phyloP scores from a whole-genome alignment of 1,140 invertebrate species.

The Nomia melanderi region DNA sequence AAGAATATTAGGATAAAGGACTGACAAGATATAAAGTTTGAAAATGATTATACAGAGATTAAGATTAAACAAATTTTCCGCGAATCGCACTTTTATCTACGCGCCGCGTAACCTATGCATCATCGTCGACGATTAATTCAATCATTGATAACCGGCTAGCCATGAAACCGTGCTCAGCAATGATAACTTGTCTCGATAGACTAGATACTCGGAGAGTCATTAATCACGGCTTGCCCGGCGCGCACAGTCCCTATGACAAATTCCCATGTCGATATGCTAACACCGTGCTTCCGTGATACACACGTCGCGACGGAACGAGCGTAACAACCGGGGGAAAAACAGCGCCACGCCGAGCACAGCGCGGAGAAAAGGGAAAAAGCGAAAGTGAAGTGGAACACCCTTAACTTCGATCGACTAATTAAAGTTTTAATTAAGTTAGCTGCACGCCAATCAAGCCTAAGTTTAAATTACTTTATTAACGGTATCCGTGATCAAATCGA shows the following conservation, averaged over 20 bases:
- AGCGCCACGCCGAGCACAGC: too few relatives aligned
- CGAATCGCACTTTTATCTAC: too few relatives aligned
- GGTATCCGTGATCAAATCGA: slow-evolving; percentile 25
- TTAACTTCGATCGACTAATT: slow-evolving; percentile 34
- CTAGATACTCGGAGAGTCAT: not conserved
- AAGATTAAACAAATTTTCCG: too few relatives aligned
- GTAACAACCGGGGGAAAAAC: not conserved
- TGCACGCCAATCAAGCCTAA: slow-evolving; percentile 13
- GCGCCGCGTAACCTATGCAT: too few relatives aligned
- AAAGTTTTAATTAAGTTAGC: slow-evolving; percentile 35
- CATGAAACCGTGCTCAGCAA: not conserved
- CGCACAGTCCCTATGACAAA: not conserved
- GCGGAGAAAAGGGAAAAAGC: not conserved
- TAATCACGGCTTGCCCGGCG: not conserved
- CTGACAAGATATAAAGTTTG: too few relatives aligned
- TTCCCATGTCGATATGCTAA: not conserved
- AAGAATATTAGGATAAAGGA: too few relatives aligned
- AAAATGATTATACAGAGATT: too few relatives aligned
- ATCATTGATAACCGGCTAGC: not conserved
- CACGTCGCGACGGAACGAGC: too few relatives aligned
- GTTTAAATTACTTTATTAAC: slow-evolving; percentile 45
- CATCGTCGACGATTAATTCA: not conserved
- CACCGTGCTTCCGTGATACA: not conserved
- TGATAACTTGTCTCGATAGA: not conserved
- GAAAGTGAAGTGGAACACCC: not conserved